Base-by-base conservation (phyloP, 2,113 vertebrate species). In the Hyperopisus bebe region DNA sequence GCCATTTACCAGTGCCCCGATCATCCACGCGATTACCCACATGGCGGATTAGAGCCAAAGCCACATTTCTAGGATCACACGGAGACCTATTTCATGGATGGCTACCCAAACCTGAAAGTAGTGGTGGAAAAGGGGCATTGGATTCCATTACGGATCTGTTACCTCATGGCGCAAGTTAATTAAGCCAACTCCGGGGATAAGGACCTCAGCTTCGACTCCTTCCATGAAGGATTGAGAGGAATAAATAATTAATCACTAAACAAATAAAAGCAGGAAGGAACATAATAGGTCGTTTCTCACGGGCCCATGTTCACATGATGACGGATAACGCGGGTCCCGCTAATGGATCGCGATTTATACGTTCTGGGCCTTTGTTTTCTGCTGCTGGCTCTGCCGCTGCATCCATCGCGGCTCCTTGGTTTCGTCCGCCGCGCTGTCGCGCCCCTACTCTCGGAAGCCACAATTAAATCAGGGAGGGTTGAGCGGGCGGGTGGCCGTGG, bases 71-170 rank as follows among this genome's bases (percentile, higher is more conserved):
- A 93, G 93, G 94, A 91, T 93, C 94, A 94, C 92, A 91, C 87
- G 92, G 93, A 94, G 92, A 92, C 90, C 94, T 91, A 96, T 96
- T 96, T 96, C 95, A 96, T 90, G 91, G 93, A 92, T 82, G 95
- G 92, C 93, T 96, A 92, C 90, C 88, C 92, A 93, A 92, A 94
- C 94, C 24, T 91, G 94, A 95, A 93, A 94, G 92, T 94, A 94
- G 94, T 94, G 92, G 90, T 31, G 48, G 85, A 17, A 13, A 13
- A n/a, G 50, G 85, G 85, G 9, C 27, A 39, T 94, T 95, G 93
- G 95, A 92, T 94, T 96, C 94, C 94, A 95, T 95, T 95, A 95
- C 91, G 93, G 93, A 93, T 94, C 92, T 91, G 91, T 94, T 95
- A 94, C 94, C 95, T 95, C 93, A 93, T 94, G 91, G 90, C 90